Conservation (phyloP, 2,113 vertebrate species). For the Prinia subflava region DNA sequence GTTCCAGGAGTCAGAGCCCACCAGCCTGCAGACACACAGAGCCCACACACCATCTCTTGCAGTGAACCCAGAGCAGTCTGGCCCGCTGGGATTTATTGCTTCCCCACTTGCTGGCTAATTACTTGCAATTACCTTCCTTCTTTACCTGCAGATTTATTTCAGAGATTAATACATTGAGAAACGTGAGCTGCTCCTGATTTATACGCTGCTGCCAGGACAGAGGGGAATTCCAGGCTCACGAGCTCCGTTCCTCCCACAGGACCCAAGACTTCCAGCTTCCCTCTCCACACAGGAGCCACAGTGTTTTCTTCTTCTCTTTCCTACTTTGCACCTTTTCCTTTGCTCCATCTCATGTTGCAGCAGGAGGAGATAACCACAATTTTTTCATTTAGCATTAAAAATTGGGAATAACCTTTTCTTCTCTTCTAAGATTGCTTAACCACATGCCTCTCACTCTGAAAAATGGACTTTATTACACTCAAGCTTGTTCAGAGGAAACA, state of each 20-base stretch:
- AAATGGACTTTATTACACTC: background rate
- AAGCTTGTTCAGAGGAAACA: background rate
- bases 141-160: background rate
- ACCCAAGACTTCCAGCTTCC: background rate
- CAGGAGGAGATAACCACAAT: background rate
- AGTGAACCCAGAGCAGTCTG: background rate
- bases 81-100: background rate
- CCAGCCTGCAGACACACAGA: background rate
- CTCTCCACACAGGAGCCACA: background rate
- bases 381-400: background rate
- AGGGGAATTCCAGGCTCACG: background rate
- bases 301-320: background rate
- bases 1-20: background rate
- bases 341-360: background rate
- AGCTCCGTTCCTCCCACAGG: background rate
- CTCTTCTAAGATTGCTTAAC: background rate
- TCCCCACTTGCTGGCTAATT: background rate
- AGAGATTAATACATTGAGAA: background rate
- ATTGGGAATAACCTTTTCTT: background rate
- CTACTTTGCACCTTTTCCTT: background rate
- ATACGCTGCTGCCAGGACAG: background rate
- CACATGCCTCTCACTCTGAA: background rate
- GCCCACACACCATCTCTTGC: accelerated
- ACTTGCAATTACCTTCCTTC: background rate
- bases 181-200: background rate